A percentile compares a stretch with the other conserved stretches of the same genome.
Conservation (phyloP, 2,888 invertebrate species). For the Parochlus steinenii region DNA sequence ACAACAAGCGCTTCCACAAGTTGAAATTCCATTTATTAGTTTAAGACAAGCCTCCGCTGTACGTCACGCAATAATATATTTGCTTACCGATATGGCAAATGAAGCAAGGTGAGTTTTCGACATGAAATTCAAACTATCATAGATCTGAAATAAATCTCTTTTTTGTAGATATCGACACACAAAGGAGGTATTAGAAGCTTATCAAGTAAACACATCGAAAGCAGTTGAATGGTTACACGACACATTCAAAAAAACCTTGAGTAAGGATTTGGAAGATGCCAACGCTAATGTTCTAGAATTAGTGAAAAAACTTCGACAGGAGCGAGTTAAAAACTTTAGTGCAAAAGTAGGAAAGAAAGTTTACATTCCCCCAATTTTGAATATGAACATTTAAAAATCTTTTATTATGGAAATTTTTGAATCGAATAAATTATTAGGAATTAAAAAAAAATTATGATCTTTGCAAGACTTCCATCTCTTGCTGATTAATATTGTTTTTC, state of each 20-base stretch:
- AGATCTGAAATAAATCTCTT: not conserved
- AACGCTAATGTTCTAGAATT: conserved; percentile 22
- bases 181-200: conserved; percentile 23
- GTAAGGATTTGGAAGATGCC: conserved; percentile 25
- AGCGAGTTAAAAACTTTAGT: conserved; percentile 24
- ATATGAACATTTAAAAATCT: conserved; percentile 4
- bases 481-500: no score
- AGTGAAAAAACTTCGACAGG: conserved; percentile 23
- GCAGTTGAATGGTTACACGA: conserved; percentile 26
- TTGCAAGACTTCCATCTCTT: no score
- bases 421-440: no score
- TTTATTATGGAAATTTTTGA: no score
- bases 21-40: conserved; percentile 26
- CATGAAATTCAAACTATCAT: no score
- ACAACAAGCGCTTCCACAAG: conserved; percentile 26
- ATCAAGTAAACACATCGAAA: conserved; percentile 23
- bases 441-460: no score
- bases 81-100: conserved; percentile 28
- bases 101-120: conserved; percentile 19
- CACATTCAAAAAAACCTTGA: conserved; percentile 25
- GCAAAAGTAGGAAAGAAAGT: conserved; percentile 19
- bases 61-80: conserved; percentile 25
- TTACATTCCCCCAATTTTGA: conserved; percentile 10
- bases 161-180: conserved; percentile 23
- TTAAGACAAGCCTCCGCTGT: conserved; percentile 27